These are phyloP conservation scores for Ethmia dodecea DNA, from an alignment of 2,888 invertebrate species.

Conservation along the genomic window DNA sequence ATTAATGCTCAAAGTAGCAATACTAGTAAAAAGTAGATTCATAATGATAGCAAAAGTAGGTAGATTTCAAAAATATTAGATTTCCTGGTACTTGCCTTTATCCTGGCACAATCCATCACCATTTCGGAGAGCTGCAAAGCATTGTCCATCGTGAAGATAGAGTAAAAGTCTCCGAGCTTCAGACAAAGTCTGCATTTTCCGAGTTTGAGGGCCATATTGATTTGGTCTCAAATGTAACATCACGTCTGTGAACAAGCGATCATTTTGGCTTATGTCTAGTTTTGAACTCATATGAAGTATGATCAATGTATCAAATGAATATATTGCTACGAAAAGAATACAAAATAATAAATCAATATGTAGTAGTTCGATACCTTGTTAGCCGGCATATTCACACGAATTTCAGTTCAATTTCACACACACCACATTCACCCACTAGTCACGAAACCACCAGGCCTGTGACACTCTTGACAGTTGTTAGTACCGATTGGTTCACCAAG, in stretches of 20 bases:
- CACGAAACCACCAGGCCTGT: no score
- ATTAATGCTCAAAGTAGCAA: no score
- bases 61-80: background rate
- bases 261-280: no score
- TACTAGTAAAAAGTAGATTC: no score
- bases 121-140: slow-evolving; percentile 67
- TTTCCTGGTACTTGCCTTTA: slow-evolving; percentile 49
- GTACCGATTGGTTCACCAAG: no score
- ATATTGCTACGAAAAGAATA: no score
- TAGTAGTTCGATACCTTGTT: slow-evolving; percentile 26
- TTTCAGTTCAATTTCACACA: background rate
- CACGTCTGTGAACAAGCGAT: slow-evolving; percentile 30
- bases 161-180: slow-evolving; percentile 73
- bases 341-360: no score
- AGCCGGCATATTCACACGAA: slow-evolving; percentile 25
- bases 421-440: no score
- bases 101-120: slow-evolving; percentile 71
- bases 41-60: no score
- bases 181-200: slow-evolving; percentile 76
- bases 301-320: no score
- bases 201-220: slow-evolving; percentile 75
- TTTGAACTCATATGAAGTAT: no score
- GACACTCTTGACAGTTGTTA: no score
- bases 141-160: slow-evolving; percentile 72
- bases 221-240: slow-evolving; percentile 45